phyloP scores from a whole-genome alignment of 2,888 invertebrate species.

The Dione vanillae region DNA sequence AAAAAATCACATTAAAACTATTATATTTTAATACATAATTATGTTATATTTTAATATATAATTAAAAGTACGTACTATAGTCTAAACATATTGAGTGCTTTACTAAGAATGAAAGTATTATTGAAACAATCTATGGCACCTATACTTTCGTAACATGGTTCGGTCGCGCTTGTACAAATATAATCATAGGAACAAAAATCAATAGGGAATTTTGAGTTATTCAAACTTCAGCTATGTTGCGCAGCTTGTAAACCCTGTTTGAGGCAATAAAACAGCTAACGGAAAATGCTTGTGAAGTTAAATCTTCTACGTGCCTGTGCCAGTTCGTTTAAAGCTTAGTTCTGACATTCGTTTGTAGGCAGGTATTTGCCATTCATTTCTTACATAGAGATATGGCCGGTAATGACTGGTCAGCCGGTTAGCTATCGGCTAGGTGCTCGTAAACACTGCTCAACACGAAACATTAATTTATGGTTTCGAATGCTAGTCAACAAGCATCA shows the following conservation, averaged over 20 bases:
- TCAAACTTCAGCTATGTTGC: slow-evolving; percentile 52
- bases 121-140: slow-evolving; percentile 38
- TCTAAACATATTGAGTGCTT: not conserved
- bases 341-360: slow-evolving; percentile 72
- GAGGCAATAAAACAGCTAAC: slow-evolving; percentile 66
- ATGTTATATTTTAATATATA: slow-evolving; percentile 1
- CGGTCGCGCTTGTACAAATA: slow-evolving; percentile 44
- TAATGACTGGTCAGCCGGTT: slow-evolving; percentile 74
- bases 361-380: slow-evolving; percentile 79
- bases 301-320: slow-evolving; percentile 70
- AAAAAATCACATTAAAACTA: slow-evolving; percentile 35
- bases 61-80: not conserved
- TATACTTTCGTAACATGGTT: slow-evolving; percentile 24
- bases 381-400: slow-evolving; percentile 78
- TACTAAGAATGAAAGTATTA: slow-evolving; percentile 22
- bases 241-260: slow-evolving; percentile 60
- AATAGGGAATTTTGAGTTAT: slow-evolving; percentile 49
- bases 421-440: slow-evolving; percentile 79
- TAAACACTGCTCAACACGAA: slow-evolving; percentile 77
- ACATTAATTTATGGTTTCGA: slow-evolving; percentile 74
- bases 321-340: slow-evolving; percentile 69
- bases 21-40: not conserved
- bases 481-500: slow-evolving; percentile 76
- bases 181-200: slow-evolving; percentile 40
- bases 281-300: slow-evolving; percentile 64